Evolutionary conservation across 2,888 invertebrate genomes (phyloP), one percentile per base, ranked within the genome.

Genomic region (Dioctria linearis): DNA sequence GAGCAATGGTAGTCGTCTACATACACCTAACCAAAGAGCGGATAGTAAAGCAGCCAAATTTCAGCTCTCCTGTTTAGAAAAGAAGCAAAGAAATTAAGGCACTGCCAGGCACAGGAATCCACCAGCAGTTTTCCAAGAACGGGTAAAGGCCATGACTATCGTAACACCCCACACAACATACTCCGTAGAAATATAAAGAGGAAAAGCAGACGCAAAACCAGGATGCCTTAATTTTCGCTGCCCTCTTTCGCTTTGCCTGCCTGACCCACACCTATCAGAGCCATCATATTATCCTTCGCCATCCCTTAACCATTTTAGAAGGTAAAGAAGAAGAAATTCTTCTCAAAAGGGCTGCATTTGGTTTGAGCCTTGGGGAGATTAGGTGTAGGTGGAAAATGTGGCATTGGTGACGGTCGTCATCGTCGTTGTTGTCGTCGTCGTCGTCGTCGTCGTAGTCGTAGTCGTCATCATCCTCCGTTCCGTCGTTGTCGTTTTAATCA

Each of bases 241-340:
- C 57, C 57, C 5, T 11, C 11, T 57, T 25, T 40, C 9, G 5
- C 37, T 46, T 1, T 8, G 46, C 5, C 5, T 46, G 46, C 5
- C 8, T 46, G 46, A 46, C 5, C 5, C 11, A 59, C 5, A 13
- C 59, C 11, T 8, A 59, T 8, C 13, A 59, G 13, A 59, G 11
- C 59, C 59, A 5, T 13, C n/a, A 13, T n/a, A 6, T 8, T 46
- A 6, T 46, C 8, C 8, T 5, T 5, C 8, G 5, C 46, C 8
- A 46, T 46, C 46, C 46, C 46, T 6, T 46, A 5, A 46, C 5
- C 8, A 8, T 46, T 46, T 25, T 25, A n/a, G 37, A 71, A 71
- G 37, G 71, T 54, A 51, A 71, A 71, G 71, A 71, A 71, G 71
- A 71, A 71, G 71, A n/a, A 71, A 71, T 71, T 71, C 71, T 51